Percentiles rank a stretch among this genome's conserved stretches.
phyloP scores from a whole-genome alignment of 2,888 invertebrate genomes.

The Lacanobia oleracea region DNA sequence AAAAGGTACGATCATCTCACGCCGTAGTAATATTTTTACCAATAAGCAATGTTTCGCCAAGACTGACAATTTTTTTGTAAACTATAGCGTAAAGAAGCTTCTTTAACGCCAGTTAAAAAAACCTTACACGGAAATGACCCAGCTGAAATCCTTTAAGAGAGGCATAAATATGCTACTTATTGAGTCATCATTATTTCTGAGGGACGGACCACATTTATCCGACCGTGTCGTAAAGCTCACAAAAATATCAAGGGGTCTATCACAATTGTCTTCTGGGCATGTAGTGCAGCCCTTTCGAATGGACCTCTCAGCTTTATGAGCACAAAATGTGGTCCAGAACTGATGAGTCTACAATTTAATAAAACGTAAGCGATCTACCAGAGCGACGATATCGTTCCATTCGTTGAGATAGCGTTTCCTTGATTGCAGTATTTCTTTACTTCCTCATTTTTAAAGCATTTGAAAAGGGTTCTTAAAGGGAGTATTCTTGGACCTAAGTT shows the following conservation, averaged over 20 bases:
- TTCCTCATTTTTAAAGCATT: slow-evolving; percentile 35
- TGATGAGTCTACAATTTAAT: slow-evolving; percentile 56
- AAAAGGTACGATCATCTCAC: no score
- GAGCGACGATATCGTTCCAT: slow-evolving; percentile 43
- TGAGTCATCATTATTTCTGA: slow-evolving; percentile 14
- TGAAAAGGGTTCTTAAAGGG: background rate
- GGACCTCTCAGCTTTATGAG: slow-evolving; percentile 40
- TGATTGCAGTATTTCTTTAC: slow-evolving; percentile 43
- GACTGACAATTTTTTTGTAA: no score
- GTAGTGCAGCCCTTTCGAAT: slow-evolving; percentile 28
- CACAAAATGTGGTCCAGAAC: slow-evolving; percentile 28
- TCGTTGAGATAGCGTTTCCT: slow-evolving; percentile 47
- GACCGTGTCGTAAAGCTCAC: slow-evolving; percentile 38
- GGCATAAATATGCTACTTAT: background rate
- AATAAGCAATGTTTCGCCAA: no score
- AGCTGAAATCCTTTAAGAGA: background rate
- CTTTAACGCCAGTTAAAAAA: background rate
- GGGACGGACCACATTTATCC: slow-evolving; percentile 23
- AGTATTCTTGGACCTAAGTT: slow-evolving; percentile 14
- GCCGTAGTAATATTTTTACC: no score
- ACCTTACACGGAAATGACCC: background rate
- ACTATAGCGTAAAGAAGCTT: no score
- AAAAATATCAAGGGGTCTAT: slow-evolving; percentile 12
- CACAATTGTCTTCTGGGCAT: slow-evolving; percentile 28
- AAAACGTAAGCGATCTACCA: slow-evolving; percentile 52